These are phyloP conservation scores for Tetragnatha montana DNA, from an alignment of 2,888 invertebrate species.

Conservation along the genomic window DNA sequence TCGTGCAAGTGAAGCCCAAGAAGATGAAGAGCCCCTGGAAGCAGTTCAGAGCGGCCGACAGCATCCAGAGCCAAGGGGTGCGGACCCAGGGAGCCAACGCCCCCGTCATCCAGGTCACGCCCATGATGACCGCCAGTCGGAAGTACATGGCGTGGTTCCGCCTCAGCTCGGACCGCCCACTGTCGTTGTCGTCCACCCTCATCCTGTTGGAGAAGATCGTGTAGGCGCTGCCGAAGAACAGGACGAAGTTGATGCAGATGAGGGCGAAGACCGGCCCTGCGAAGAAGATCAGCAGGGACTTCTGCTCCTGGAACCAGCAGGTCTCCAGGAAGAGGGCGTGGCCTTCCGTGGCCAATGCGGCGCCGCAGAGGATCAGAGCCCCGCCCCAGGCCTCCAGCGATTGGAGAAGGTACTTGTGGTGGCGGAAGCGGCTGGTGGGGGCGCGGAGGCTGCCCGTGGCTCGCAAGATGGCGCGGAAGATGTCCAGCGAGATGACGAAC, in stretches of 20 bases:
- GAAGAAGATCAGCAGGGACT: constrained; percentile 78
- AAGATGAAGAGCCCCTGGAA: constrained; percentile 79
- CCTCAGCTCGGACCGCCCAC: not conserved
- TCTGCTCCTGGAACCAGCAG: constrained; percentile 79
- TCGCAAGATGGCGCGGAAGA: constrained; percentile 77
- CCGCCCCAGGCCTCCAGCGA: constrained; percentile 77
- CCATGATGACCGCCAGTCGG: constrained; percentile 78
- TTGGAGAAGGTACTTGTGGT: constrained; percentile 77
- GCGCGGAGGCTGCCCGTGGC: constrained; percentile 78
- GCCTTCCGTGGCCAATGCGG: constrained; percentile 75
- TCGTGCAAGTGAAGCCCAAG: constrained; percentile 76
- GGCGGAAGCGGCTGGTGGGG: constrained; percentile 75
- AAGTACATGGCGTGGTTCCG: constrained; percentile 75
- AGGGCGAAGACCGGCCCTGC: constrained; percentile 77
- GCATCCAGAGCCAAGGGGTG: constrained; percentile 76
- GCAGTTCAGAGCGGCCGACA: constrained; percentile 78
- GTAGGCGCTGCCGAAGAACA: constrained; percentile 76
- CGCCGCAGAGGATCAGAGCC: constrained; percentile 76
- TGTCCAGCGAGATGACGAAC: constrained; percentile 72
- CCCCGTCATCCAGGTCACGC: constrained; percentile 78
- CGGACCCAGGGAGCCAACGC: constrained; percentile 77
- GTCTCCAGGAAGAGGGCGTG: constrained; percentile 74
- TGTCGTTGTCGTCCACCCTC: not conserved
- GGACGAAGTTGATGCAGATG: constrained; percentile 76
- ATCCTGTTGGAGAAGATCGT: constrained; percentile 75